These are phyloP conservation scores for Patella depressa DNA, from an alignment of 2,888 invertebrate species.

Conservation along the genomic window DNA sequence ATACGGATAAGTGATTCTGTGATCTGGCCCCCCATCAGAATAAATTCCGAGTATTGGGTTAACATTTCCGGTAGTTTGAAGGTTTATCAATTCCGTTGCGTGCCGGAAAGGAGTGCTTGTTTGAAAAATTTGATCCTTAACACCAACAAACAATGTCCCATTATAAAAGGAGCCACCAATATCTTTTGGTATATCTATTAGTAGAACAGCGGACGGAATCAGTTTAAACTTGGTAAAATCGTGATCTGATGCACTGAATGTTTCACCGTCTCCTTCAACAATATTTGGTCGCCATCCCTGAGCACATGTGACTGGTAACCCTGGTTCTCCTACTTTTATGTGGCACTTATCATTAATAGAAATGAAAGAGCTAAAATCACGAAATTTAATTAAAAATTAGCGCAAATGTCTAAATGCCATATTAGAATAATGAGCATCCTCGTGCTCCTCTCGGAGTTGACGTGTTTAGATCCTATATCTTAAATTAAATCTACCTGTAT, in stretches of 20 bases:
- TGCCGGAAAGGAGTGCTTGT: constrained; percentile 24
- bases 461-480: constrained; percentile 29
- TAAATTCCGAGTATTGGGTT: constrained; percentile 25
- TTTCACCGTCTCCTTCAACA: constrained; percentile 2
- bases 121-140: constrained; percentile 31
- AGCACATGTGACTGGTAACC: constrained; percentile 20
- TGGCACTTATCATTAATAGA: constrained; percentile 27
- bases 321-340: constrained; percentile 27
- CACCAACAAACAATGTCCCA: constrained; percentile 24
- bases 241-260: constrained; percentile 28
- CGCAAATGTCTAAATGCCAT: constrained; percentile 20
- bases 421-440: constrained; percentile 17
- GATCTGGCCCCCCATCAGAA: constrained; percentile 31
- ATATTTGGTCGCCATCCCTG: constrained; percentile 13
- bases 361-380: constrained; percentile 9
- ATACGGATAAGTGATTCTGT: constrained; percentile 22
- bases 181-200: constrained; percentile 18
- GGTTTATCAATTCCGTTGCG: constrained; percentile 13
- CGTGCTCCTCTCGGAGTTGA: constrained; percentile 25
- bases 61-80: neutral
- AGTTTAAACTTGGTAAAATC: constrained; percentile 25
- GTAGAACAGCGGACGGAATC: constrained; percentile 19
- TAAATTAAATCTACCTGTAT: constrained; percentile 27
- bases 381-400: constrained; percentile 16
- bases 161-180: constrained; percentile 22